Evolutionary conservation across 2,888 invertebrate genomes (phyloP).

Genomic region (Elaeidobius kamerunicus): DNA sequence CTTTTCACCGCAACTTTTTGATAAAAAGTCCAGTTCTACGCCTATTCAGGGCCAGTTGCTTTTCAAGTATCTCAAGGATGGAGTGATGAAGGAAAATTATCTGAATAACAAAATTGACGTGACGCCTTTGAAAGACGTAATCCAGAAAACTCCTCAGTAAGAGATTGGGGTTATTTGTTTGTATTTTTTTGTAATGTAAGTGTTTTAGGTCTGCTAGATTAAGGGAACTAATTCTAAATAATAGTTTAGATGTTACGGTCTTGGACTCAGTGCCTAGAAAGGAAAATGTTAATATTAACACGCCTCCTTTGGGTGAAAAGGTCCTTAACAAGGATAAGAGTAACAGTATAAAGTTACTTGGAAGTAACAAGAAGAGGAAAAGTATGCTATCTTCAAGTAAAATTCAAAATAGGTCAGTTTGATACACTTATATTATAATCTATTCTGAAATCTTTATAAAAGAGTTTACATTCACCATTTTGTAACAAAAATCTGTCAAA

Average conservation of each 20-base stretch:
- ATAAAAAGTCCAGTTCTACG: conserved; percentile 40
- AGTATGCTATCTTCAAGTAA: conserved; percentile 8
- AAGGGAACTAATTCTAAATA: conserved; percentile 10
- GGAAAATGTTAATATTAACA: conserved; percentile 19
- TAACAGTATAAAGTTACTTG: conserved; percentile 24
- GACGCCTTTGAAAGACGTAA: conserved; percentile 6
- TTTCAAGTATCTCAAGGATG: conserved; percentile 20
- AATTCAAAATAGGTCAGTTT: conserved; percentile 10
- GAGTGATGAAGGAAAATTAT: conserved; percentile 16
- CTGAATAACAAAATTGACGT: conserved; percentile 10
- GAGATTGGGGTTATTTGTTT: background rate
- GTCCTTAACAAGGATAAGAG: conserved; percentile 31
- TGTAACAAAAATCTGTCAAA: no score
- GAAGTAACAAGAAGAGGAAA: conserved; percentile 25
- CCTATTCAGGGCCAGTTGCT: conserved; percentile 33
- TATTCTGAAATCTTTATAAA: no score
- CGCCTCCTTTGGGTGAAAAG: conserved; percentile 27
- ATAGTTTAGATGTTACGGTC: conserved; percentile 11
- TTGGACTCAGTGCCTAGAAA: conserved; percentile 4
- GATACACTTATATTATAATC: no score
- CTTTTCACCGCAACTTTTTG: conserved; percentile 40
- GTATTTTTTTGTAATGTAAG: background rate
- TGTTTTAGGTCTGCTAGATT: conserved; percentile 12
- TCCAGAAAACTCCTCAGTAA: conserved; percentile 9
- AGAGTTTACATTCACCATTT: no score